Evolutionary conservation across 2,888 invertebrate species (phyloP).

Genomic region (Dolichomitus sp.): DNA sequence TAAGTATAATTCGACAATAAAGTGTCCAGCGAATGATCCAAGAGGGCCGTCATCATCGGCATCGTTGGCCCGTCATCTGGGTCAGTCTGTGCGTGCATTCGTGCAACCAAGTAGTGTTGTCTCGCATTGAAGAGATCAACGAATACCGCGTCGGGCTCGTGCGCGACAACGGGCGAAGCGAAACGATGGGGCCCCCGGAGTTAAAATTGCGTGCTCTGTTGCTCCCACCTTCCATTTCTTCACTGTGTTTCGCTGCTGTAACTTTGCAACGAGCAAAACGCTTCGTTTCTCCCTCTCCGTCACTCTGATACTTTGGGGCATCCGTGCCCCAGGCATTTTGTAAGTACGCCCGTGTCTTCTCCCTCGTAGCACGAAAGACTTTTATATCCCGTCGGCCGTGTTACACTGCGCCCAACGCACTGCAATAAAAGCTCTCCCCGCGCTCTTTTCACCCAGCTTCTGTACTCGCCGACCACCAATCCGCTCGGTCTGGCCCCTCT

Average conservation of each 20-base stretch:
- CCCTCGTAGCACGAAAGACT: constrained; percentile 45
- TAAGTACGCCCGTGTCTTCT: constrained; percentile 47
- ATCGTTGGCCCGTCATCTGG: constrained; percentile 57
- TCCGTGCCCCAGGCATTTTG: constrained; percentile 61
- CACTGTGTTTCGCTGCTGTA: constrained; percentile 49
- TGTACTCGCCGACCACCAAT: constrained; percentile 72
- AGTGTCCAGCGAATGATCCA: constrained; percentile 62
- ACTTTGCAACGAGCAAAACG: constrained; percentile 58
- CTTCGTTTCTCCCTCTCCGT: constrained; percentile 21
- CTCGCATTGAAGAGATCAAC: constrained; percentile 39
- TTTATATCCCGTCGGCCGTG: constrained; percentile 59
- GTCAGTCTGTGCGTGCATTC: constrained; percentile 49
- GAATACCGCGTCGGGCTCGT: constrained; percentile 13
- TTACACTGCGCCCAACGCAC: constrained; percentile 43
- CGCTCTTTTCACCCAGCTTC: constrained; percentile 68
- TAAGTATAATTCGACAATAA: constrained; percentile 67
- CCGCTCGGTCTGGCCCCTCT: constrained; percentile 58
- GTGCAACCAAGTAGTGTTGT: constrained; percentile 16
- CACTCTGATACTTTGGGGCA: constrained; percentile 21
- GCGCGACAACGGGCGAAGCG: constrained; percentile 41
- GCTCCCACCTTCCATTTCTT: constrained; percentile 35
- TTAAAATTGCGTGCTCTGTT: constrained; percentile 51
- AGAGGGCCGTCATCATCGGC: constrained; percentile 66
- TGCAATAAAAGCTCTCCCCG: constrained; percentile 66
- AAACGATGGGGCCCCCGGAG: constrained; percentile 46